phyloP scores from a whole-genome alignment of 2,113 vertebrate genomes.

The Mus pahari region DNA sequence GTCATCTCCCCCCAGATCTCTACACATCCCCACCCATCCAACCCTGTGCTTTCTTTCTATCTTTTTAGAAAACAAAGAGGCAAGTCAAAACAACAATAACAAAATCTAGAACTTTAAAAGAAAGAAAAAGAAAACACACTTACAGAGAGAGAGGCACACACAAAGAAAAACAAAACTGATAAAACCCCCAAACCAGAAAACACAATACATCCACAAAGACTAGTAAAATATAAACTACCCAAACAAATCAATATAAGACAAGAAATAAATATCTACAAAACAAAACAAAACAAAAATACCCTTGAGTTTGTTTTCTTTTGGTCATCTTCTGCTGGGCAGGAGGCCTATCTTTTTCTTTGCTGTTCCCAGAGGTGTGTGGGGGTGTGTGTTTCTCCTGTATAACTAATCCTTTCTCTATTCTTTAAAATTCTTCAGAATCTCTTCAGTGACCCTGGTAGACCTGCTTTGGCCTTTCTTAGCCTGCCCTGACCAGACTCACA shows the following conservation, averaged over 20 bases:
- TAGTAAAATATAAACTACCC: not conserved
- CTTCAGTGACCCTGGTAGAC: not conserved
- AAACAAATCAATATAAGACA: not conserved
- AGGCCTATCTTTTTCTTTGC: not conserved
- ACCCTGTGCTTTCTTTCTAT: not conserved
- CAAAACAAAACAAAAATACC: too few relatives aligned
- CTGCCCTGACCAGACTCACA: rapidly evolving
- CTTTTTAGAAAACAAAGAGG: not conserved
- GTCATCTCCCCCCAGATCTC: not conserved
- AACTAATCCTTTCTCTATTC: not conserved
- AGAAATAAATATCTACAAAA: not conserved
- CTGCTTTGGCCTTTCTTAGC: not conserved
- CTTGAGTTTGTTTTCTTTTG: not conserved
- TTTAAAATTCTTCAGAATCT: not conserved
- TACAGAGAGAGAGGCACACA: not conserved
- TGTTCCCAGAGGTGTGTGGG: constrained; percentile 4
- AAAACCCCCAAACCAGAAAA: not conserved
- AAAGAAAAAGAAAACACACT: not conserved
- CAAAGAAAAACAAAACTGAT: not conserved
- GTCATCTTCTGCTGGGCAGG: not conserved
- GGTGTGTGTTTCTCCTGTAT: not conserved
- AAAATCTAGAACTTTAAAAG: not conserved
- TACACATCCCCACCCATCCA: not conserved
- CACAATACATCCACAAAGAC: not conserved
- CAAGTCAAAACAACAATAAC: not conserved